Evolutionary conservation across 2,797 vertebrate species (phyloP), one percentile per base, ranked within the genome.

Genomic region (Ceryle rudis): DNA sequence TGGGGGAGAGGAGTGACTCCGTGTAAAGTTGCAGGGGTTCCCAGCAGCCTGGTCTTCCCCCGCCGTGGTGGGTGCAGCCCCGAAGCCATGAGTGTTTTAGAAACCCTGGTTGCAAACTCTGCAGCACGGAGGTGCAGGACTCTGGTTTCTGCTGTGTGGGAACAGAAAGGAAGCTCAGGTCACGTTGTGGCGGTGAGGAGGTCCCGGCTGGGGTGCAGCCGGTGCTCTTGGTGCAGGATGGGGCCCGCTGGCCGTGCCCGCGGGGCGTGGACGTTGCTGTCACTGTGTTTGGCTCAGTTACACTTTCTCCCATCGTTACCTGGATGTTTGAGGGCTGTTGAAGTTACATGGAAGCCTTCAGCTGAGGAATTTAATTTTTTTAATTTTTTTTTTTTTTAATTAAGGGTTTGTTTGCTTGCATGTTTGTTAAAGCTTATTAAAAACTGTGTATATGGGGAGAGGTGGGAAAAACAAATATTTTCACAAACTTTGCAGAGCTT

Each of bases 381-480:
- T 47, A 21, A 42, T 22, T 29, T 35, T 5, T 49, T 55, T 41
- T 44, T 47, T 9, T 14, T 5, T n/a, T 73, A 89, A 89, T 85
- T 92, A 89, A 77, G 77, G 47, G 16, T 52, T 89, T 90, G 75
- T 93, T 97, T 95, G 90, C 90, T 92, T 89, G 42, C 51, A 2
- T 81, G 71, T 89, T 91, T 95, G 94, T 80, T 90, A 86, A 93
- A 86, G 77, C 78, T 90, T 79, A 90, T 91, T 91, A 90, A 92
- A 95, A 75, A 64, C 55, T 81, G 67, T 42, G 64, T 91, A 6
- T 71, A 20, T n/a, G 82, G 77, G 65, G 70, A 90, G 92, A 90
- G 60, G 52, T 94, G 89, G 73, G 89, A 22, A 86, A 57, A 73
- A 22, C 80, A 89, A 73, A 58, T 86, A 82, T 31, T 95, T 64